Conservation (phyloP, 2,797 vertebrate species). For the Crocodylus rhombifer region DNA sequence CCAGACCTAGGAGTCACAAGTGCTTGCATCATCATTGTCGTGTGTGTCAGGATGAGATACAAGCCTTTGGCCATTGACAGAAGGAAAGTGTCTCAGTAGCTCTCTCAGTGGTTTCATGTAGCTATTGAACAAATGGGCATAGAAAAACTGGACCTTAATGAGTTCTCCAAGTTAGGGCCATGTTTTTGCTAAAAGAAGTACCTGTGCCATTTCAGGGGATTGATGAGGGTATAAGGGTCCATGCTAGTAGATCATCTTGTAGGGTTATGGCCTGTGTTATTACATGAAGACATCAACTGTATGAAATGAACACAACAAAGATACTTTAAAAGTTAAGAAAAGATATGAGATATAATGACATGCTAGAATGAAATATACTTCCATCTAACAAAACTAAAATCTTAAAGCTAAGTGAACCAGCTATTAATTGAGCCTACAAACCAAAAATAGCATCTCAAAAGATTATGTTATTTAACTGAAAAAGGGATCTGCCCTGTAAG, state of each 20-base stretch:
- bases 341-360: background rate
- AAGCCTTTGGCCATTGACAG: background rate
- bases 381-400: constrained; percentile 37
- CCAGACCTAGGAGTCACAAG: background rate
- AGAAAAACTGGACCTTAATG: background rate
- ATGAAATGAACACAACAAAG: background rate
- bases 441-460: constrained; percentile 25
- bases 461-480: background rate
- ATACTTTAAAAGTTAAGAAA: constrained; percentile 15
- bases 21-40: background rate
- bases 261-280: background rate
- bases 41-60: background rate
- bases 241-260: background rate
- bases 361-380: background rate
- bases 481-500: constrained; percentile 20
- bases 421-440: constrained; percentile 42
- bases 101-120: background rate
- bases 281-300: constrained; percentile 14
- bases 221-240: background rate
- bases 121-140: background rate
- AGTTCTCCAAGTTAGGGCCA: background rate
- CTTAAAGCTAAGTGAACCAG: constrained; percentile 28
- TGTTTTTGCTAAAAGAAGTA: constrained; percentile 10
- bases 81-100: background rate
- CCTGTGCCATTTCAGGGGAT: background rate